Conservation (phyloP, 1,140 invertebrate genomes). For the Pseudomyrmex pallidus region DNA sequence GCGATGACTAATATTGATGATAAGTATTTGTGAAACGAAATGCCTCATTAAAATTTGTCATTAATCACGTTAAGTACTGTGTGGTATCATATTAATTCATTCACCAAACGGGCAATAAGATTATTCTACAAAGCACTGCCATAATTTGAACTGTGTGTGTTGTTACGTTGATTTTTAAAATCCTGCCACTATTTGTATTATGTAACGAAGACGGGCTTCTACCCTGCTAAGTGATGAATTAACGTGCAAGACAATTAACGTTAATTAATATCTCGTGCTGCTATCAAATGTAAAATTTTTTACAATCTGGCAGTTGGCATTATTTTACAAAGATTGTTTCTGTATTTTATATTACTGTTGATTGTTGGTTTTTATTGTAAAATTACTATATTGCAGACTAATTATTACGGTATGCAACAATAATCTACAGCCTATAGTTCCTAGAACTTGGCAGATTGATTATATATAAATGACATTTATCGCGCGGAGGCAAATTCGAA, state of each 20-base stretch:
- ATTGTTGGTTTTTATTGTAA: no score
- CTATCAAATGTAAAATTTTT: neutral
- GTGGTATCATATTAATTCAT: conserved; percentile 69
- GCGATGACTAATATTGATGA: conserved; percentile 2
- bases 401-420: no score
- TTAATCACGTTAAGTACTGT: conserved; percentile 31
- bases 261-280: conserved; percentile 5
- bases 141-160: conserved; percentile 76
- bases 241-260: conserved; percentile 2
- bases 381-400: no score
- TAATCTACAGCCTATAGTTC: no score
- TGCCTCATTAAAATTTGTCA: conserved; percentile 43
- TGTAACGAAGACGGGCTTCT: conserved; percentile 30
- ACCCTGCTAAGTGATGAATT: conserved; percentile 53
- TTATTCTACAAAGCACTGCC: conserved; percentile 83
- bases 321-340: neutral
- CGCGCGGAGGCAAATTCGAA: no score
- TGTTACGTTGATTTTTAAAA: conserved; percentile 77
- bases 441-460: no score
- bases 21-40: neutral
- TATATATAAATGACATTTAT: no score
- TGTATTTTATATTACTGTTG: neutral
- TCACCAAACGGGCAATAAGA: conserved; percentile 80
- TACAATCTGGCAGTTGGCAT: no score
- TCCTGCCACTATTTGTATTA: conserved; percentile 65